Percentiles rank a stretch among this genome's conserved stretches.
These are phyloP conservation scores for Ochropleura leucogaster DNA, from an alignment of 2,888 invertebrate species.

Conservation along the genomic window DNA sequence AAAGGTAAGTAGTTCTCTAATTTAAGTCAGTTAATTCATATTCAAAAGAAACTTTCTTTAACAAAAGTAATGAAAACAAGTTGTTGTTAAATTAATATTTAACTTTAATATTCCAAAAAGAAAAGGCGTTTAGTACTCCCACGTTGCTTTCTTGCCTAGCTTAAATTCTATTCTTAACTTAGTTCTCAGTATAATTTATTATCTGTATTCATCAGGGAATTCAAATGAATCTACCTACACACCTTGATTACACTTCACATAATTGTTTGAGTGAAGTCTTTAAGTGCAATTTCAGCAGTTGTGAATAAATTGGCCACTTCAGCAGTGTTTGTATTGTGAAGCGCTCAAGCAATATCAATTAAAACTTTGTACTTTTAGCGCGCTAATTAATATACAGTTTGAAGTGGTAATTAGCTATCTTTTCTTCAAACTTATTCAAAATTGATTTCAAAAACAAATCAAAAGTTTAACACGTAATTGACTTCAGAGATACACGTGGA, in stretches of 20 bases:
- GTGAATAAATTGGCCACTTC: slow-evolving; percentile 40
- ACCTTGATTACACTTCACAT: background rate
- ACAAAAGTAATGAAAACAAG: background rate
- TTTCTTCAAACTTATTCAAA: slow-evolving; percentile 11
- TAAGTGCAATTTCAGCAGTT: slow-evolving; percentile 39
- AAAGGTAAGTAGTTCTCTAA: background rate
- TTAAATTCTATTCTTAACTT: background rate
- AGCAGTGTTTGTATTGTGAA: slow-evolving; percentile 38
- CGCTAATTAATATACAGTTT: slow-evolving; percentile 29
- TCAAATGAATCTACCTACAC: background rate
- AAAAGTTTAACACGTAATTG: background rate
- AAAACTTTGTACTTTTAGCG: slow-evolving; percentile 47
- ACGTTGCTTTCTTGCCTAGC: background rate
- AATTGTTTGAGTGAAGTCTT: slow-evolving; percentile 21
- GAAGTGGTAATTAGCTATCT: slow-evolving; percentile 14
- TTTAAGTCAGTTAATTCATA: too few relatives aligned
- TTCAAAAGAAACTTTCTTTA: background rate
- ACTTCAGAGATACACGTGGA: background rate
- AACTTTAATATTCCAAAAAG: background rate
- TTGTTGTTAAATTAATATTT: background rate
- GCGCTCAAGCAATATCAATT: slow-evolving; percentile 46
- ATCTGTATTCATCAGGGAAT: background rate
- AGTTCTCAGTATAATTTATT: background rate
- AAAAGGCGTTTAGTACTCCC: too few relatives aligned
- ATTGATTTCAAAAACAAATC: background rate